phyloP scores from a whole-genome alignment of 2,888 invertebrate species.

The Agrilus cyanescens region DNA sequence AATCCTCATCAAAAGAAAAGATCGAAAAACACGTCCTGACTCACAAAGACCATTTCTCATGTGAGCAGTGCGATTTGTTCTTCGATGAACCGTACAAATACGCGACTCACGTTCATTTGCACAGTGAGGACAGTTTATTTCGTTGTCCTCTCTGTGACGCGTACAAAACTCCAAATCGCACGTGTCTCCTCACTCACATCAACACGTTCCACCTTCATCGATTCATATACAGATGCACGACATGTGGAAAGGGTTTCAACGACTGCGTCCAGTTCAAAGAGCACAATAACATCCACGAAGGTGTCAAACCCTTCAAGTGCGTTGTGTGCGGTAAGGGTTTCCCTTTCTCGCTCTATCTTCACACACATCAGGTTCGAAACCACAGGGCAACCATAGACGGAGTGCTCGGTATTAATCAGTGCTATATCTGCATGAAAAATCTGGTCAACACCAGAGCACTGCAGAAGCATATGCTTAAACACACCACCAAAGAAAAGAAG shows the following conservation, averaged over 20 bases:
- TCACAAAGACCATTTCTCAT: constrained; percentile 34
- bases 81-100: constrained; percentile 28
- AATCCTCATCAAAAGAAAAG: constrained; percentile 20
- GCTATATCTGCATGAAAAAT: constrained; percentile 24
- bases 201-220: constrained; percentile 26
- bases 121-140: constrained; percentile 18
- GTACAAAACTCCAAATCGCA: constrained; percentile 21
- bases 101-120: constrained; percentile 24
- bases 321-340: constrained; percentile 42
- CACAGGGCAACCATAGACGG: constrained; percentile 32
- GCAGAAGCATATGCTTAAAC: constrained; percentile 39
- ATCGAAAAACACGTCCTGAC: constrained; percentile 21
- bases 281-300: constrained; percentile 44
- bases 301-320: constrained; percentile 40
- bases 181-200: constrained; percentile 24
- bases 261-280: constrained; percentile 41
- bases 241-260: constrained; percentile 43
- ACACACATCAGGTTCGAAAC: constrained; percentile 33
- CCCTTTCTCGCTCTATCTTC: constrained; percentile 39
- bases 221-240: constrained; percentile 39
- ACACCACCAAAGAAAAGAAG: constrained; percentile 36
- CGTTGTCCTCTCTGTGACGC: constrained; percentile 8
- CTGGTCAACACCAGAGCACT: constrained; percentile 28
- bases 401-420: constrained; percentile 34
- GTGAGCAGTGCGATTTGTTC: constrained; percentile 23